Evolutionary conservation across 2,888 invertebrate species (phyloP).

Genomic region (Epirrita christyi): DNA sequence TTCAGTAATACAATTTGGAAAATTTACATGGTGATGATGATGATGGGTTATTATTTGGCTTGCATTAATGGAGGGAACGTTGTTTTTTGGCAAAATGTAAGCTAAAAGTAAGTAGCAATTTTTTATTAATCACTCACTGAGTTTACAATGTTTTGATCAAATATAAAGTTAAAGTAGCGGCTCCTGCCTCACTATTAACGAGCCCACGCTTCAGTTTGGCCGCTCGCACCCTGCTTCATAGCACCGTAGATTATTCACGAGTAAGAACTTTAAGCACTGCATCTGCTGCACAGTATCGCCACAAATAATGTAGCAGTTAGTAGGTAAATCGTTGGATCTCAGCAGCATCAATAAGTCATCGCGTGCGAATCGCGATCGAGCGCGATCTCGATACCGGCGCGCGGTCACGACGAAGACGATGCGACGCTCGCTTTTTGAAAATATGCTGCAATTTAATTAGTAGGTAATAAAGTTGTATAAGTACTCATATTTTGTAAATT

Average conservation of each 20-base stretch:
- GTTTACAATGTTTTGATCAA: no score
- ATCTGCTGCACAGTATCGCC: neutral
- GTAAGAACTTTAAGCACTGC: neutral
- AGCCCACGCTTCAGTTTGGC: neutral
- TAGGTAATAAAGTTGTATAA: neutral
- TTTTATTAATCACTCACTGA: no score
- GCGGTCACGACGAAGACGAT: conserved; percentile 35
- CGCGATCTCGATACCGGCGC: conserved; percentile 30
- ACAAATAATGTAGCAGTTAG: neutral
- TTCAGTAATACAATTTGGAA: no score
- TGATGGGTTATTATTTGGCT: no score
- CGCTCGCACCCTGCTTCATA: neutral
- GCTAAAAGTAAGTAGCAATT: no score
- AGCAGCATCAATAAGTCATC: conserved; percentile 30
- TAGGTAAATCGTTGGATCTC: neutral
- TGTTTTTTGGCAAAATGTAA: no score
- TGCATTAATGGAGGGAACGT: no score
- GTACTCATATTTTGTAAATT: no score
- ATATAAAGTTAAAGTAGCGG: neutral
- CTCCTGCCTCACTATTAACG: neutral
- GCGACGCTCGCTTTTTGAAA: conserved; percentile 23
- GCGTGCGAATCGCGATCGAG: conserved; percentile 29
- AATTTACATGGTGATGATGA: no score
- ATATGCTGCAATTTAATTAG: conserved; percentile 29
- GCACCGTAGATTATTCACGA: conserved; percentile 1